Base-by-base conservation (phyloP, 2,888 invertebrate genomes). In the Alloplasta piceator region DNA sequence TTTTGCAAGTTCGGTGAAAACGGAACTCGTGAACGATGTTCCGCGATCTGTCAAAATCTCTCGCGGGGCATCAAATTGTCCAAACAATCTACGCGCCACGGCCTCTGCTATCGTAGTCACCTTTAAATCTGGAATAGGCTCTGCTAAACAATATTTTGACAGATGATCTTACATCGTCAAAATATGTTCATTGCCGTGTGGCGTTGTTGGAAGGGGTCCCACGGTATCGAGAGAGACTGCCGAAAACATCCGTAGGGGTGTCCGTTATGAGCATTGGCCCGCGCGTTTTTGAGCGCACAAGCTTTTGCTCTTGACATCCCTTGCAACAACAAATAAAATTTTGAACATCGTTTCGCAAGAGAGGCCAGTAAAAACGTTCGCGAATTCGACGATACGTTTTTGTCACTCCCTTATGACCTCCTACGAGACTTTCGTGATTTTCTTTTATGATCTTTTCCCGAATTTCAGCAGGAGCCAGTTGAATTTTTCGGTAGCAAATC, bases 251-350 rank as follows among this genome's bases (percentile, higher is more conserved):
- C 0, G 70, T 55, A 0, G 81, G 83, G 0, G 78, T 84, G 12
- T 85, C 82, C 0, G 77, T 85, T 0, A 82, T 63, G 0, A 84
- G 64, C 82, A 88, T 71, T 0, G 86, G 85, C 41, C 83, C 83
- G 38, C 67, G 7, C 0, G 78, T 73, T 56, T 78, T 75, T 0
- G 68, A 60, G 3, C 80, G 50, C 0, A 77, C 80, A 0, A 80
- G 61, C 58, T 85, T 85, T 14, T 82, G 70, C 12, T 83, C 77
- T 16, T 84, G 82, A 52, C 84, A 88, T 0, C 72, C 56, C 0
- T 56, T 60, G 50, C 85, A 86, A 0, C 14, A 41, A 1, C 70
- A 12, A 0, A 86, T 55, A 39, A 63, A 86, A 4, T 82, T 48
- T 5, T 64, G 58, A 0, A 86, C 76, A 5, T 85, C 78, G 3